Conservation (phyloP, 2,113 vertebrate genomes). For the Leiothrix lutea region DNA sequence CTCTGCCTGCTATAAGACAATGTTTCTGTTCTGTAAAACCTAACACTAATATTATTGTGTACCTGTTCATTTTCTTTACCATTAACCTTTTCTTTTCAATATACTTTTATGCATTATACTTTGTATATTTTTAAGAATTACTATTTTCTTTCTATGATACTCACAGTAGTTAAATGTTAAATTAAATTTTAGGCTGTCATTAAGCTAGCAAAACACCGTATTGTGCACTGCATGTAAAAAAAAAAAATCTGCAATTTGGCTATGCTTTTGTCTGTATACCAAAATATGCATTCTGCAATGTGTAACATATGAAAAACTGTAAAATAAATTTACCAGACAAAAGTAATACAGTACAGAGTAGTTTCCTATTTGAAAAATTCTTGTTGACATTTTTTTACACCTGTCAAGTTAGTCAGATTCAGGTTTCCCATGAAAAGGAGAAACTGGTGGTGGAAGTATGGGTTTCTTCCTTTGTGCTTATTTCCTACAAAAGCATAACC, state of each 20-base stretch:
- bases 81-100: not conserved
- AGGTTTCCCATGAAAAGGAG: not conserved
- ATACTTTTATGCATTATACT: not conserved
- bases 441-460: not conserved
- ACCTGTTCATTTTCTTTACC: not conserved
- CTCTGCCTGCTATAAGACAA: not conserved
- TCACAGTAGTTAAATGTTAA: not conserved
- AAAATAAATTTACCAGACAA: not conserved
- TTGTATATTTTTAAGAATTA: not conserved
- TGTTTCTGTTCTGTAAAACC: not conserved
- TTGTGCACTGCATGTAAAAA: not conserved
- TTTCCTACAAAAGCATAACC: not conserved
- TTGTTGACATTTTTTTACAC: not conserved
- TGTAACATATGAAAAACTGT: not conserved
- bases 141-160: not conserved
- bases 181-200: not conserved
- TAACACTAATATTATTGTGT: not conserved
- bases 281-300: not conserved
- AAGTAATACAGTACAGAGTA: not conserved
- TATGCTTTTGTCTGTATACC: not conserved
- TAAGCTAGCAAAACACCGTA: not conserved
- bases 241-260: not conserved
- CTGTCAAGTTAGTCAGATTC: not conserved
- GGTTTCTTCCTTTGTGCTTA: not conserved
- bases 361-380: not conserved